Percentiles rank a stretch among this genome's conserved stretches.
Conservation (phyloP, 2,888 invertebrate species). For the Metopia argyrocephala region DNA sequence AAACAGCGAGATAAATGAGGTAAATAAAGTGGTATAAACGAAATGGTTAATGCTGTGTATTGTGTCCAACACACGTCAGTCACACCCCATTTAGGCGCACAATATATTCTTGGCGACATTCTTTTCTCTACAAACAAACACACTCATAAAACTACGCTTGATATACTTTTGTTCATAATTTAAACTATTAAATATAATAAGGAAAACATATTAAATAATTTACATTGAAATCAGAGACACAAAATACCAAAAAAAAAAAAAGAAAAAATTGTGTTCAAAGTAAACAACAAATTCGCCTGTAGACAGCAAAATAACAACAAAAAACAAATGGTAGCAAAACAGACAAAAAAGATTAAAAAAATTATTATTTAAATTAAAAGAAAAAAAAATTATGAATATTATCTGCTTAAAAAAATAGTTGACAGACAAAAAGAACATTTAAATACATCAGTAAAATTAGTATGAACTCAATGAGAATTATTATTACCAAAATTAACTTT, state of each 20-base stretch:
- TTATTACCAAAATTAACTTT: no score
- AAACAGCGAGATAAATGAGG: not conserved
- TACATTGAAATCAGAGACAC: not conserved
- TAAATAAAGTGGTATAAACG: not conserved
- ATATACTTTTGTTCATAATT: constrained; percentile 50
- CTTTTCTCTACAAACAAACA: no score
- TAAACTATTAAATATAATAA: constrained; percentile 48
- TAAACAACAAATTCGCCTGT: no score
- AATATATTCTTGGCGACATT: constrained; percentile 54
- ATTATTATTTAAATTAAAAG: no score
- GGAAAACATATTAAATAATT: constrained; percentile 1
- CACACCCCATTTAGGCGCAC: constrained; percentile 58
- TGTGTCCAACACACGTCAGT: constrained; percentile 20
- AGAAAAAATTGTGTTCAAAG: not conserved
- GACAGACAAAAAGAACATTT: no score
- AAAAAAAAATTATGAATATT: no score
- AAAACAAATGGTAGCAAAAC: no score
- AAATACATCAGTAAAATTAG: no score
- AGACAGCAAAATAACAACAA: no score
- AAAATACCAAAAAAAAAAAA: not conserved
- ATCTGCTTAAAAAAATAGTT: no score
- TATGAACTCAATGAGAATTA: no score
- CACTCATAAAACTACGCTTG: constrained; percentile 48
- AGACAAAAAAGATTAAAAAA: no score
- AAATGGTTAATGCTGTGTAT: not conserved